Base-by-base conservation (phyloP, 1,140 invertebrate genomes). In the Leptonema lineaticorne region DNA sequence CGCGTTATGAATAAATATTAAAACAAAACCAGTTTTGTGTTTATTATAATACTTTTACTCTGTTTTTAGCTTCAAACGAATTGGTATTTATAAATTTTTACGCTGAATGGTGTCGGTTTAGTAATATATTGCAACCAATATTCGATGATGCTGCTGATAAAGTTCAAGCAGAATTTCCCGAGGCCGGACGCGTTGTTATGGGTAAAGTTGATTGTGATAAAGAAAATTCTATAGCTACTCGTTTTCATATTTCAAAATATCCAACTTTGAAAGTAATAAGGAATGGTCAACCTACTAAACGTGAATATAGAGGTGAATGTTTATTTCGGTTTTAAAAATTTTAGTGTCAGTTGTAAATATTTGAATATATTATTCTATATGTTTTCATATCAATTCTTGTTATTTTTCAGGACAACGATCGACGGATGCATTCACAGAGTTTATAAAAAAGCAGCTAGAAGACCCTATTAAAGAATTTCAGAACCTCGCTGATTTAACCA, bases 1-100 rank as follows among this genome's bases (percentile, higher is more conserved):
- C 24, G 56, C 26, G 6, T 8, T 50, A 58, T 30, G 24, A 22
- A 4, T 28, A 58, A 8, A 18, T 18, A 18, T 58, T 28, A 26
- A 16, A n/a, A n/a, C n/a, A 11, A 46, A 27, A 50, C 29, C 41
- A 16, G 57, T 59, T 30, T 60, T 27, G 14, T 30, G 33, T 9
- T 70, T 63, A 62, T 67, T 26, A 22, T 28, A 33, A 62, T 37
- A 22, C 22, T 72, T 71, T 70, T 77, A 73, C 78, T 74, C 75
- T 75, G 73, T 75, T 92, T 90, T 70, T 85, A 97, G 96, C 91
- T 68, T 89, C 89, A 59, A 94, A 95, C 87, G 95, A 99, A 85
- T 83, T 99, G 79, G 96, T 98, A 60, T 94, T 99, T 81, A 92
- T 99, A 70, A 98, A 99, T 83, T 99, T 99, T 83, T 98, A 98